Evolutionary conservation across 1,140 invertebrate genomes (phyloP).

Genomic region (Leptopilina clavipes): DNA sequence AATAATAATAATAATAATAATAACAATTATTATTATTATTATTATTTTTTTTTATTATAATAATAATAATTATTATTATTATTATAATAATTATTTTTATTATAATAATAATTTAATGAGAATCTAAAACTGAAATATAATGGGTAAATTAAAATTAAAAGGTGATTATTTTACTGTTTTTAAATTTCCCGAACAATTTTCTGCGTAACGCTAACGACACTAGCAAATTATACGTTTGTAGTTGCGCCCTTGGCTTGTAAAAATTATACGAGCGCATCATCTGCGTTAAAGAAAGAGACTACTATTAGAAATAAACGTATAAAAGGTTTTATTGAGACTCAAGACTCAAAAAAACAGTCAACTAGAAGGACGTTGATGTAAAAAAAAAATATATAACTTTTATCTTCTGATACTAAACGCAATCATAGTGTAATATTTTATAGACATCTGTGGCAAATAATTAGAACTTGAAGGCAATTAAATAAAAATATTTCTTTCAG

Average conservation of each 20-base stretch:
- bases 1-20: too few relatives aligned
- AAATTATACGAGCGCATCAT: conserved; percentile 7
- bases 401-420: neutral
- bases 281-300: neutral
- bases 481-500: too few relatives aligned
- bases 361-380: neutral
- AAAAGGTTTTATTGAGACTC: conserved; percentile 14
- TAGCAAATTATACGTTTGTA: conserved; percentile 16
- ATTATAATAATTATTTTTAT: neutral
- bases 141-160: conserved; percentile 1
- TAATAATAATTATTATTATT: neutral
- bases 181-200: conserved; percentile 13
- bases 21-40: too few relatives aligned
- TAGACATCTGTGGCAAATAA: too few relatives aligned
- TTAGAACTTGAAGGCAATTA: too few relatives aligned
- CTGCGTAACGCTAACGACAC: neutral
- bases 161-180: conserved; percentile 10
- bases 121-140: neutral
- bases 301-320: neutral
- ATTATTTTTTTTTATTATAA: too few relatives aligned
- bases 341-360: neutral
- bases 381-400: neutral
- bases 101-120: neutral
- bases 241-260: conserved; percentile 6
- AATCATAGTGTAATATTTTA: neutral